A percentile compares a stretch with the other conserved stretches of the same genome.
phyloP scores from a whole-genome alignment of 2,797 vertebrate genomes.

The Chromis chromis region DNA sequence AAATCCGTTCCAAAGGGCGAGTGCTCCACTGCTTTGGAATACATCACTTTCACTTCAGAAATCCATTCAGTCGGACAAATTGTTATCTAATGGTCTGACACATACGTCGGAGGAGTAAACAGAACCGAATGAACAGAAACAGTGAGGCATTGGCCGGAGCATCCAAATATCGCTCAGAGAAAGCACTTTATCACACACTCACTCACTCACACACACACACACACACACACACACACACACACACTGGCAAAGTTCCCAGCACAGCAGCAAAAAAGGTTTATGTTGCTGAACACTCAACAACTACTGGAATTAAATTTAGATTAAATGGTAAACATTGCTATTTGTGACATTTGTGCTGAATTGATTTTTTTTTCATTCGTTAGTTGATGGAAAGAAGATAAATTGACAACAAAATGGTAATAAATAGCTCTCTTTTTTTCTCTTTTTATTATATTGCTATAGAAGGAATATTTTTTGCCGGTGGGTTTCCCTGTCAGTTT shows the following conservation, averaged over 20 bases:
- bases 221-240: neutral
- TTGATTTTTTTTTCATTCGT: too few relatives aligned
- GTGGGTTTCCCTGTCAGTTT: too few relatives aligned
- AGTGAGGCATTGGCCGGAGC: neutral
- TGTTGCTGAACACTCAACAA: neutral
- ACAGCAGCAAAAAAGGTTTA: neutral
- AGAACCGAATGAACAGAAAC: constrained; percentile 9
- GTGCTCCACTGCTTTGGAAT: neutral
- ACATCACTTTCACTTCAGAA: constrained; percentile 5
- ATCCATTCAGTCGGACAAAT: neutral
- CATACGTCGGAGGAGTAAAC: neutral
- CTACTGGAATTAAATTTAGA: neutral
- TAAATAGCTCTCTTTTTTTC: too few relatives aligned
- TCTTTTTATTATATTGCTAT: neutral
- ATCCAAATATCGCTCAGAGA: neutral
- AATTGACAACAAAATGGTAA: too few relatives aligned
- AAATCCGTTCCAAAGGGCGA: neutral
- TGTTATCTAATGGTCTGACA: constrained; percentile 10
- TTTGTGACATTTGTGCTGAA: too few relatives aligned
- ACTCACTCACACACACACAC: neutral
- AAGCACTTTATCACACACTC: neutral
- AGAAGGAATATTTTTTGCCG: neutral
- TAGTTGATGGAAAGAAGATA: too few relatives aligned
- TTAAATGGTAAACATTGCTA: neutral
- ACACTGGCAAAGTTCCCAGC: neutral